Percentiles rank a stretch among this genome's conserved stretches.
Conservation (phyloP, 2,113 vertebrate species). For the Raja brachyura region DNA sequence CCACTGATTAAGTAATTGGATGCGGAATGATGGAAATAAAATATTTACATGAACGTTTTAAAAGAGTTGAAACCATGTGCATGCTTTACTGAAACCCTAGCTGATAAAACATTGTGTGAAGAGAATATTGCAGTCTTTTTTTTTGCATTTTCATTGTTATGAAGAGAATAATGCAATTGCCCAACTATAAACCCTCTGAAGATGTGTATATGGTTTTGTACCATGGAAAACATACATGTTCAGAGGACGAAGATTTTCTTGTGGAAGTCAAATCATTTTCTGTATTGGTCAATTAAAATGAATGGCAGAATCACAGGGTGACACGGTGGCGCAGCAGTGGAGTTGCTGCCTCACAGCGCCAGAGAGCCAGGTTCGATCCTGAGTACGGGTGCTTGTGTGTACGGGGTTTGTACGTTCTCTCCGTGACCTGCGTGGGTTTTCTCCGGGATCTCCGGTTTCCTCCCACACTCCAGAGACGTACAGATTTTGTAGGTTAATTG, state of each 20-base stretch:
- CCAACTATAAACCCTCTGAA: background rate
- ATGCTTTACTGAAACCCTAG: conserved; percentile 1
- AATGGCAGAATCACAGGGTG: background rate
- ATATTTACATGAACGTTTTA: background rate
- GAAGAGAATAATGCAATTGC: background rate
- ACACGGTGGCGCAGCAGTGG: too few relatives aligned
- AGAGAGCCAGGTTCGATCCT: too few relatives aligned
- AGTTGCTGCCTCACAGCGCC: too few relatives aligned
- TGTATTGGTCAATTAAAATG: background rate
- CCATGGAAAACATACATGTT: background rate
- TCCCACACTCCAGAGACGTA: too few relatives aligned
- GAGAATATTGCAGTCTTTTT: too few relatives aligned
- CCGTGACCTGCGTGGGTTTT: too few relatives aligned
- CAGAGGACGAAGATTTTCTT: background rate
- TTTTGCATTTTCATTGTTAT: background rate
- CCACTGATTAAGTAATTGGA: conserved; percentile 4
- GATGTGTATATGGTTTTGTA: background rate
- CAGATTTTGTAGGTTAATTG: too few relatives aligned
- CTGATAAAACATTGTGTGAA: background rate
- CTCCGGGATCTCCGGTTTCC: too few relatives aligned
- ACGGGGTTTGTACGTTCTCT: too few relatives aligned
- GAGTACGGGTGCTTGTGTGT: too few relatives aligned
- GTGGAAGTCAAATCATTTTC: background rate
- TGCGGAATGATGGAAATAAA: conserved; percentile 7
- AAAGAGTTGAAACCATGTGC: background rate